These are phyloP conservation scores for Furcifer pardalis DNA, from an alignment of 2,797 vertebrate genomes.

Conservation along the genomic window DNA sequence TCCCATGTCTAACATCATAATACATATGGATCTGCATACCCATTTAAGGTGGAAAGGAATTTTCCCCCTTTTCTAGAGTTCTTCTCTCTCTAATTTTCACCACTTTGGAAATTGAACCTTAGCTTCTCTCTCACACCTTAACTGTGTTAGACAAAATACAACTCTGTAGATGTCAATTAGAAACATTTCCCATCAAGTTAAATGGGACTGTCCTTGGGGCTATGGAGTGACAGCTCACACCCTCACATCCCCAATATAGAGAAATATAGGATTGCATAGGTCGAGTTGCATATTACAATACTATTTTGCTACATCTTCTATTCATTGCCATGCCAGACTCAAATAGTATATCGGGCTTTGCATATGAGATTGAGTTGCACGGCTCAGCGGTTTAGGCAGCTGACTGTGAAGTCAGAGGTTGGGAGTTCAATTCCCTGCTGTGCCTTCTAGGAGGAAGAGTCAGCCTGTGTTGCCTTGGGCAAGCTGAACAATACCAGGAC, in stretches of 20 bases:
- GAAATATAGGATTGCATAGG: background rate
- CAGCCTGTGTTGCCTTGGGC: too few relatives aligned
- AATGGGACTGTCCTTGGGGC: background rate
- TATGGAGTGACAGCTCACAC: background rate
- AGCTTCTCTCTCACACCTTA: too few relatives aligned
- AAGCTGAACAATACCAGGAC: too few relatives aligned
- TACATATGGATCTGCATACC: background rate
- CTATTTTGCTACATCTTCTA: conserved; percentile 2
- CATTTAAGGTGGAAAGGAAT: background rate
- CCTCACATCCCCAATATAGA: background rate
- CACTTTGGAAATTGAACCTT: background rate
- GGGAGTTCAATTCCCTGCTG: too few relatives aligned
- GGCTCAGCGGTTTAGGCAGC: too few relatives aligned
- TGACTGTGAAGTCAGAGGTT: too few relatives aligned
- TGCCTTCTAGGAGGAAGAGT: too few relatives aligned
- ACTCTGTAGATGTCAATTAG: background rate
- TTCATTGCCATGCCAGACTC: too few relatives aligned
- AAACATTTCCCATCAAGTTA: background rate
- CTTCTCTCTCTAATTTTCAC: too few relatives aligned
- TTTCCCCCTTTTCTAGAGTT: background rate
- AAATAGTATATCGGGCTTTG: background rate
- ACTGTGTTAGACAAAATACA: background rate
- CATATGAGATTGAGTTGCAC: background rate
- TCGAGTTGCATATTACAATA: too few relatives aligned
- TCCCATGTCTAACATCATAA: background rate